A percentile compares a stretch with the other conserved stretches of the same genome.
phyloP scores from a whole-genome alignment of 92 coral and sea anemone genomes.

The Parazoanthus atlanticus region DNA sequence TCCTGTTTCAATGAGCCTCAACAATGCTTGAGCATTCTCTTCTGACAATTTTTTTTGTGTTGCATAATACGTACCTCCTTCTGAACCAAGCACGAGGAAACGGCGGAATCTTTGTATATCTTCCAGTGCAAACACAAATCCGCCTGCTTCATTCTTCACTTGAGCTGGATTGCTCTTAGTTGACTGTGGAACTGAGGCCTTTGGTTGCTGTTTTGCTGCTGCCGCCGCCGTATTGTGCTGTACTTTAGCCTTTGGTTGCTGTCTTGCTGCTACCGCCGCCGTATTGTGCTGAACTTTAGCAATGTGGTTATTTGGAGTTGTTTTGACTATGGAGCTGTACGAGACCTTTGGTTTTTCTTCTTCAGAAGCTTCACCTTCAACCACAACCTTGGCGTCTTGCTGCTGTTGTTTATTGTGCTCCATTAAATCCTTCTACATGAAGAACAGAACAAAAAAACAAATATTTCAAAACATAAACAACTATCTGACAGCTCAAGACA shows the following conservation, averaged over 20 bases:
- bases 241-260: not conserved
- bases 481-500: too few relatives aligned
- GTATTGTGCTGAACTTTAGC: not conserved
- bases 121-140: constrained; percentile 84
- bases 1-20: constrained; percentile 75
- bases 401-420: too few relatives aligned
- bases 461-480: too few relatives aligned
- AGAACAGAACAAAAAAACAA: too few relatives aligned
- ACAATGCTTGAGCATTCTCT: constrained; percentile 82
- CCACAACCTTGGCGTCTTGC: too few relatives aligned
- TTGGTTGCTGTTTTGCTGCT: not conserved
- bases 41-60: constrained; percentile 50
- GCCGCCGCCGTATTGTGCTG: not conserved
- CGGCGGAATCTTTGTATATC: constrained; percentile 80
- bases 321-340: not conserved
- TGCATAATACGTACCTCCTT: constrained; percentile 82
- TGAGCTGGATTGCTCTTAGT: constrained; percentile 37
- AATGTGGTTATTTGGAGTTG: not conserved
- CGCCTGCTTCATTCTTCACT: constrained; percentile 85
- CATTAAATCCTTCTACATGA: too few relatives aligned
- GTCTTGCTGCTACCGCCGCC: not conserved
- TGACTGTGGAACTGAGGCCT: constrained; percentile 15
- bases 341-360: not conserved
- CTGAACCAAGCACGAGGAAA: constrained; percentile 89
- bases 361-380: not conserved